Evolutionary conservation across 92 coral and sea anemone species (phyloP).

Genomic region (Paramuricea clavata): DNA sequence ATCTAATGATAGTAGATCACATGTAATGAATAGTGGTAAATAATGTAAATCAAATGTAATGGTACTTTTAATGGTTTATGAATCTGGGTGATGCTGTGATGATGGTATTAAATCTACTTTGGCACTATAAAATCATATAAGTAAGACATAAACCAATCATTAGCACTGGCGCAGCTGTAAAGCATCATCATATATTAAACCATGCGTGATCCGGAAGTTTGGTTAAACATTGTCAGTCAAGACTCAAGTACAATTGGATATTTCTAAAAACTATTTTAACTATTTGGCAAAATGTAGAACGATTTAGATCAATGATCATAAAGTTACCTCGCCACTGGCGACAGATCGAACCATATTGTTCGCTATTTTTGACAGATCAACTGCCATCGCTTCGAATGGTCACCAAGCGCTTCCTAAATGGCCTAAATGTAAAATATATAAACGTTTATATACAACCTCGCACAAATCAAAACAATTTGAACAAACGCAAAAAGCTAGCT

Average conservation of each 20-base stretch:
- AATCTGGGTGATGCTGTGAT: too few species aligned
- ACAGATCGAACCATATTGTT: slow-evolving; percentile 84
- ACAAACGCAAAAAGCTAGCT: background rate
- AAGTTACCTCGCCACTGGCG: slow-evolving; percentile 81
- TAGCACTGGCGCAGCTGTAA: too few species aligned
- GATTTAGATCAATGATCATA: background rate
- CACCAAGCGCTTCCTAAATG: background rate
- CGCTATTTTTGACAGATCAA: slow-evolving; percentile 90
- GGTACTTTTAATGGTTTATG: too few species aligned
- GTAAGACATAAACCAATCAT: too few species aligned
- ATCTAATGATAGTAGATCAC: too few species aligned
- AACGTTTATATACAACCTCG: background rate
- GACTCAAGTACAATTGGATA: too few species aligned
- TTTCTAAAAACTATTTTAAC: background rate
- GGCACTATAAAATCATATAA: too few species aligned
- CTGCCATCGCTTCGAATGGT: slow-evolving; percentile 21
- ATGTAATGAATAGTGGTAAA: background rate
- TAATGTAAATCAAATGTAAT: background rate
- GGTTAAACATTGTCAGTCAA: too few species aligned
- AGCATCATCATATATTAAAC: too few species aligned
- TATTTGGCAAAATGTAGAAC: background rate
- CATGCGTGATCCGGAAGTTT: too few species aligned
- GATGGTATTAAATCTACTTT: background rate
- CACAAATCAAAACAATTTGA: background rate
- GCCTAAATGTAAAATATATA: background rate